Evolutionary conservation across 1,140 invertebrate species (phyloP), one percentile per base, ranked within the genome.

Genomic region (Eupristina koningsbergeri): DNA sequence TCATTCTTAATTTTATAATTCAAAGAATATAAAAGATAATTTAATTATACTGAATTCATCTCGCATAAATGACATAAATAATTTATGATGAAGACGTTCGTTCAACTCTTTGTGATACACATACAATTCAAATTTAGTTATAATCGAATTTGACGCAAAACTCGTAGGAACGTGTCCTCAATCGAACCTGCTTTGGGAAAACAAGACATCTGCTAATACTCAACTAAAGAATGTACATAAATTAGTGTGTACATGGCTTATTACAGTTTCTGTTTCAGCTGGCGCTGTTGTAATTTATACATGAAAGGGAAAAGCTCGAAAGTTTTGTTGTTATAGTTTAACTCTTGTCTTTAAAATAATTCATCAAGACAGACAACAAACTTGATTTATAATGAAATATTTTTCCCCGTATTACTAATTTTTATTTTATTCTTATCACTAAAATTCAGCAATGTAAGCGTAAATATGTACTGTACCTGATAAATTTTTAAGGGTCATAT

Each of bases 81-180:
- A 53, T 53, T 29, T 45, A 53, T 29, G 47, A 22, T 45, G 9
- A 34, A 29, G 29, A 75, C 31, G 41, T 45, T 73, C 26, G 29
- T 15, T 15, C 2, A 41, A 47, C 0, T 36, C 2, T 6, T 3
- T 3, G 22, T 2, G 19, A n/a, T 73, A 73, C 26, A 45, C 39
- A 3, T 73, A 31, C 11, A 34, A 45, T 34, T 75, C 11, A n/a
- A 75, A 75, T 34, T 19, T 15, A 53, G 7, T 22, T 34, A 29
- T 53, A 75, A 75, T 75, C 11, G 15, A 29, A 75, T 75, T 22
- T 29, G 29, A 53, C 29, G 34, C 29, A 45, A 75, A 75, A 75
- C 41, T 75, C 47, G 45, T 45, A 39, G 13, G 29, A 47, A 15
- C 39, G 17, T 41, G 36, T 58, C 5, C 22, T 58, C 2, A 19